Conservation (phyloP, 2,113 vertebrate species). For the Propithecus coquereli region DNA sequence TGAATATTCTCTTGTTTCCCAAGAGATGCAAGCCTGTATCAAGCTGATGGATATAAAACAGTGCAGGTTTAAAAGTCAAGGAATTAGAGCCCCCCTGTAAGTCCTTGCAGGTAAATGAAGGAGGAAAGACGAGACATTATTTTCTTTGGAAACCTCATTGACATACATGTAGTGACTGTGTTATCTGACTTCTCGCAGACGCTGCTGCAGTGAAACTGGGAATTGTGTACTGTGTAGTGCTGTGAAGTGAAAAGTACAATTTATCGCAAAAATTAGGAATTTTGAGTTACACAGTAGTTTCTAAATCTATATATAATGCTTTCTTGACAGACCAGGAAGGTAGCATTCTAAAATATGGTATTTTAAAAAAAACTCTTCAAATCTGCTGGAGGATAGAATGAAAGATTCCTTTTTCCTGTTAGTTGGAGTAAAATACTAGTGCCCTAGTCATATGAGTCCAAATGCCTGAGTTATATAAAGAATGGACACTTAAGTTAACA, state of each 20-base stretch:
- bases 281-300: not conserved
- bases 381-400: not conserved
- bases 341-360: not conserved
- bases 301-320: not conserved
- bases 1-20: constrained; percentile 21
- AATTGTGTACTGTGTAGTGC: not conserved
- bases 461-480: not conserved
- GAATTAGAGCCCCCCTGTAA: not conserved
- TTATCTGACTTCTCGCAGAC: constrained; percentile 2
- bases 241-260: constrained; percentile 38
- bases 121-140: not conserved
- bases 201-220: not conserved
- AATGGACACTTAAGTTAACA: not conserved
- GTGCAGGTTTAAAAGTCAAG: not conserved
- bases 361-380: not conserved
- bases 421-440: not conserved
- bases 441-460: not conserved
- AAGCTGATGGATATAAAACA: constrained; percentile 45
- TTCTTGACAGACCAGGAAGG: constrained; percentile 35
- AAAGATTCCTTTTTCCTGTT: not conserved
- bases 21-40: constrained; percentile 38
- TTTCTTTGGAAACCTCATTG: not conserved
- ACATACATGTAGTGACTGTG: not conserved
- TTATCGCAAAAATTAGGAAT: constrained; percentile 41
- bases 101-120: not conserved